These are phyloP conservation scores for Torymus texanus DNA, from an alignment of 2,888 invertebrate genomes.

Conservation along the genomic window DNA sequence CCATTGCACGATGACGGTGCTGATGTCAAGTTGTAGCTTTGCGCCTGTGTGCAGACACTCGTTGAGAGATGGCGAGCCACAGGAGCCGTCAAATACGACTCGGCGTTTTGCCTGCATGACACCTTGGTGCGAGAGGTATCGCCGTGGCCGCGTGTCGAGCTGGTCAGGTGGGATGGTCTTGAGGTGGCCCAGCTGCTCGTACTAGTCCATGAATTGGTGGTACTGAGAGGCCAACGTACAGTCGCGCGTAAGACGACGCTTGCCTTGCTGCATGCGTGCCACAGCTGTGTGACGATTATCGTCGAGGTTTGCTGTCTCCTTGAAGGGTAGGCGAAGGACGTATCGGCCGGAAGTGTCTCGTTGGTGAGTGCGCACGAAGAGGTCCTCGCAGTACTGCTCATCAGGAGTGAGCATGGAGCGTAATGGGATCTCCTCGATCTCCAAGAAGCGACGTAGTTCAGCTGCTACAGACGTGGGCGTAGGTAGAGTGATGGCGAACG, in stretches of 20 bases:
- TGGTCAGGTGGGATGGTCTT: conserved; percentile 17
- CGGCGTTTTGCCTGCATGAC: not conserved
- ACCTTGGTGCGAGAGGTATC: not conserved
- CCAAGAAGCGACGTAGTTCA: conserved; percentile 3
- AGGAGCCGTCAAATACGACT: conserved; percentile 8
- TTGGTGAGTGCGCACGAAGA: too few relatives aligned
- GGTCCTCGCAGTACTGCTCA: too few relatives aligned
- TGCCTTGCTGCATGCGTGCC: not conserved
- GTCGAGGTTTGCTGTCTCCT: not conserved
- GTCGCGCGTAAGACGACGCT: not conserved
- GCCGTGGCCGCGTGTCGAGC: not conserved
- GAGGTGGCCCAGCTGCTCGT: conserved; percentile 8
- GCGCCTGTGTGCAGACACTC: not conserved
- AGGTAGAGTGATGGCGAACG: not conserved
- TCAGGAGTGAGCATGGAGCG: too few relatives aligned
- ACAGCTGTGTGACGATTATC: not conserved
- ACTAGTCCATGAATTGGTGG: not conserved
- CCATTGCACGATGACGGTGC: conserved; percentile 12
- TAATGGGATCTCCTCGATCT: conserved; percentile 3
- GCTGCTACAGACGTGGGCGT: not conserved
- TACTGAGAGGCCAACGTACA: not conserved
- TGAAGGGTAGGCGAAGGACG: not conserved
- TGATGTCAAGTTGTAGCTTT: not conserved
- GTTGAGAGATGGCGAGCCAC: not conserved
- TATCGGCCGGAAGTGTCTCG: not conserved